Evolutionary conservation across 1,140 invertebrate species (phyloP).

Genomic region (Lasioglossum baleicum): DNA sequence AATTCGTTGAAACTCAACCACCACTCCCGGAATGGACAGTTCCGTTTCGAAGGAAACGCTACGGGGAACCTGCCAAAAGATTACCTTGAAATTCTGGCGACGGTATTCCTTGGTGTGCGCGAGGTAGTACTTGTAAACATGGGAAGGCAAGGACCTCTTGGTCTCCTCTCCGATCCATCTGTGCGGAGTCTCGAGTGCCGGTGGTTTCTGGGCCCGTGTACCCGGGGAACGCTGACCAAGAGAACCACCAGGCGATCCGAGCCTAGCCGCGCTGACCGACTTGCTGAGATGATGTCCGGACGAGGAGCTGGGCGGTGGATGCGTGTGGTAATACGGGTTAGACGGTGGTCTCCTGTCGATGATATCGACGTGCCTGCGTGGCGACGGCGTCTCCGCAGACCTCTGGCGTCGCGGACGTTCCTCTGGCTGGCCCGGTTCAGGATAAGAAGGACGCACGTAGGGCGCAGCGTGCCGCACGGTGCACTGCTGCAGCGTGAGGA

Average conservation of each 20-base stretch:
- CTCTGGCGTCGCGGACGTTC: conserved; percentile 46
- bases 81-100: conserved; percentile 83
- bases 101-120: conserved; percentile 80
- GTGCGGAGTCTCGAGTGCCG: conserved; percentile 69
- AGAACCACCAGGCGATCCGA: conserved; percentile 71
- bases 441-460: conserved; percentile 47
- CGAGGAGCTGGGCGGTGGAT: conserved; percentile 66
- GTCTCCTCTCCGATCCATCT: conserved; percentile 87
- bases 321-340: conserved; percentile 73
- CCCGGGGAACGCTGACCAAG: conserved; percentile 69
- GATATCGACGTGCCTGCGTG: conserved; percentile 53
- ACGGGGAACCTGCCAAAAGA: too few relatives aligned
- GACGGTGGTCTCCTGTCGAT: conserved; percentile 60
- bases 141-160: conserved; percentile 82
- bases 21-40: too few relatives aligned
- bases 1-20: too few relatives aligned
- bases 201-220: conserved; percentile 61
- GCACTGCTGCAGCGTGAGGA: conserved; percentile 71
- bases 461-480: conserved; percentile 43
- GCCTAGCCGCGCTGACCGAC: conserved; percentile 68
- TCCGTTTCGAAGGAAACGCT: too few relatives aligned
- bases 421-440: conserved; percentile 42
- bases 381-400: conserved; percentile 55
- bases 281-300: conserved; percentile 61
- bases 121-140: conserved; percentile 86